phyloP scores from a whole-genome alignment of 2,888 invertebrate genomes.

The Dione juno region DNA sequence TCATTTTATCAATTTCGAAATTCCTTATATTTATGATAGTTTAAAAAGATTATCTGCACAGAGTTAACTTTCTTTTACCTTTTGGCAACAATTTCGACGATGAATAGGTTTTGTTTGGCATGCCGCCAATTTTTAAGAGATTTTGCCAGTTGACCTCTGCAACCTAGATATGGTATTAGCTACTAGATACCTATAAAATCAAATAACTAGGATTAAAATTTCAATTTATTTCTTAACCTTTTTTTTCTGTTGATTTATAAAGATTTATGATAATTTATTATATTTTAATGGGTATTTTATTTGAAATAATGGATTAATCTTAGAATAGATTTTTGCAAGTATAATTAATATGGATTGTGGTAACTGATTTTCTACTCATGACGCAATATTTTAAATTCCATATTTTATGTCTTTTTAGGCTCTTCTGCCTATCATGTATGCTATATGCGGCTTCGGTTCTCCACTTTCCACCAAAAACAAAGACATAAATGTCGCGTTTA shows the following conservation, averaged over 20 bases:
- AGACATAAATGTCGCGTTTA: too few species aligned
- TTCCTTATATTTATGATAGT: background rate
- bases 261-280: background rate
- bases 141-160: slow-evolving; percentile 38
- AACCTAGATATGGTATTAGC: slow-evolving; percentile 36
- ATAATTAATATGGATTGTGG: too few species aligned
- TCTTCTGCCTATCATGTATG: too few species aligned
- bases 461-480: too few species aligned
- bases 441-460: too few species aligned
- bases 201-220: slow-evolving; percentile 15
- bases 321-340: too few species aligned
- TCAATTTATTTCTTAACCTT: slow-evolving; percentile 6
- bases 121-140: slow-evolving; percentile 39
- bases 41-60: slow-evolving; percentile 25
- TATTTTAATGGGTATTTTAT: background rate
- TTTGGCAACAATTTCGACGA: slow-evolving; percentile 40
- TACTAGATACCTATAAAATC: slow-evolving; percentile 26
- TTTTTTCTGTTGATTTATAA: background rate
- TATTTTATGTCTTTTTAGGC: too few species aligned
- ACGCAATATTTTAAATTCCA: too few species aligned
- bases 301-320: too few species aligned
- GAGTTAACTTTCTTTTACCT: slow-evolving; percentile 32
- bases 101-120: slow-evolving; percentile 42
- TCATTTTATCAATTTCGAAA: too few species aligned
- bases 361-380: too few species aligned